Conservation (phyloP, 1,140 invertebrate species). For the Potamilus streckersoni region DNA sequence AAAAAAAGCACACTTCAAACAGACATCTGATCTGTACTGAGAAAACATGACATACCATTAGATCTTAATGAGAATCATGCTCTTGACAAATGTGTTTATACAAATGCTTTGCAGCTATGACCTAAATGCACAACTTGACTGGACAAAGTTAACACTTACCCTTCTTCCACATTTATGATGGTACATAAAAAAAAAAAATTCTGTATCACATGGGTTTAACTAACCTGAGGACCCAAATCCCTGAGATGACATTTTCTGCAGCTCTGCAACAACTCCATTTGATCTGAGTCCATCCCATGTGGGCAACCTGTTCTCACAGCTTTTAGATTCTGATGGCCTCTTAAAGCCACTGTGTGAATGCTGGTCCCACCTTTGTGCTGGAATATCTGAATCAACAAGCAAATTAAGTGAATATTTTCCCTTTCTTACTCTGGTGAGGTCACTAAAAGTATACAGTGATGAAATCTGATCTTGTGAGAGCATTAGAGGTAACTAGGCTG, state of each 20-base stretch:
- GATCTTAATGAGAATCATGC: too few relatives aligned
- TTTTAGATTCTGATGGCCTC: slow-evolving; percentile 10
- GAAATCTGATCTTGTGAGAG: too few relatives aligned
- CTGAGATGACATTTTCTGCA: slow-evolving; percentile 37
- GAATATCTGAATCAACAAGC: slow-evolving; percentile 5
- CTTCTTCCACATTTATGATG: neutral
- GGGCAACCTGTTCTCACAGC: slow-evolving; percentile 5
- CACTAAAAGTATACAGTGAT: too few relatives aligned
- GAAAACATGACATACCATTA: too few relatives aligned
- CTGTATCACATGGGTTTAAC: neutral
- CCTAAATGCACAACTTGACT: neutral
- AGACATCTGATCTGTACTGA: too few relatives aligned
- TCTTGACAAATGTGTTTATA: neutral
- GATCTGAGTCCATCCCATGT: slow-evolving; percentile 47
- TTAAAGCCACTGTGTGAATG: slow-evolving; percentile 32
- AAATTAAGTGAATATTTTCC: too few relatives aligned
- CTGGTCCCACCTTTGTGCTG: slow-evolving; percentile 35
- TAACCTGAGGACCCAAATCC: slow-evolving; percentile 33
- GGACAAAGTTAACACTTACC: neutral
- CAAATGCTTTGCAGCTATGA: neutral
- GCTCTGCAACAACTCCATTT: slow-evolving; percentile 36
- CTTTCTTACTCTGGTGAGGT: too few relatives aligned
- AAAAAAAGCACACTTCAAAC: too few relatives aligned
- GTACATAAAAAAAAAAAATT: neutral
- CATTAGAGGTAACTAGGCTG: too few relatives aligned